Percentiles rank a stretch among this genome's conserved stretches.
Evolutionary conservation across 2,888 invertebrate genomes (phyloP).

Genomic region (Nasonovia ribisnigri): DNA sequence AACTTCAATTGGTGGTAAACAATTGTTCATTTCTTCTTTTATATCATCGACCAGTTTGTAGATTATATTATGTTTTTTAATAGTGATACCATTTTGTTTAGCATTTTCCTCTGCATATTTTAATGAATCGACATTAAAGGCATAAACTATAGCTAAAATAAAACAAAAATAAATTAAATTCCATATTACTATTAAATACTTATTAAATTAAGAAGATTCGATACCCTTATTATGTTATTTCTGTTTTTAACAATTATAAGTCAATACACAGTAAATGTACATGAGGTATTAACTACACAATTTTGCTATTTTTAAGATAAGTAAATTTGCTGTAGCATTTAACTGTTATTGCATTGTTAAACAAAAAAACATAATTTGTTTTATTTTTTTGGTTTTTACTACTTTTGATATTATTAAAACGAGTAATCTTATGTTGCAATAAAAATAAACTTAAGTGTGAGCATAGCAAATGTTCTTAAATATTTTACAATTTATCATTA

Average conservation of each 20-base stretch:
- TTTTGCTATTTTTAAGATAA: not conserved
- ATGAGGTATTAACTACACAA: not conserved
- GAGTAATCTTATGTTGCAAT: no score
- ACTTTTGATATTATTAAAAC: no score
- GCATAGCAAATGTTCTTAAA: not conserved
- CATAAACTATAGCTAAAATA: slow-evolving; percentile 82
- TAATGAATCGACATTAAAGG: slow-evolving; percentile 82
- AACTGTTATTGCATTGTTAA: no score
- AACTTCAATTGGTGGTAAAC: slow-evolving; percentile 79
- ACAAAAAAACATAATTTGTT: no score
- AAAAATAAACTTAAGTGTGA: no score
- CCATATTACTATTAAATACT: not conserved
- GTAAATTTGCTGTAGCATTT: not conserved
- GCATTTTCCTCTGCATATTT: slow-evolving; percentile 73
- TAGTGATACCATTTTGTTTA: slow-evolving; percentile 72
- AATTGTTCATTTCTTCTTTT: slow-evolving; percentile 80
- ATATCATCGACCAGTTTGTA: slow-evolving; percentile 93
- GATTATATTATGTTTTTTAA: slow-evolving; percentile 88
- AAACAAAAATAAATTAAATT: slow-evolving; percentile 52
- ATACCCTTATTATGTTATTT: not conserved
- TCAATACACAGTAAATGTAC: not conserved
- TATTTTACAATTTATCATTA: no score
- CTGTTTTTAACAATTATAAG: not conserved
- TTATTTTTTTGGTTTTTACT: no score
- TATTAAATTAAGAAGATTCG: not conserved